phyloP scores from a whole-genome alignment of 2,797 vertebrate species.

The Argya squamiceps region DNA sequence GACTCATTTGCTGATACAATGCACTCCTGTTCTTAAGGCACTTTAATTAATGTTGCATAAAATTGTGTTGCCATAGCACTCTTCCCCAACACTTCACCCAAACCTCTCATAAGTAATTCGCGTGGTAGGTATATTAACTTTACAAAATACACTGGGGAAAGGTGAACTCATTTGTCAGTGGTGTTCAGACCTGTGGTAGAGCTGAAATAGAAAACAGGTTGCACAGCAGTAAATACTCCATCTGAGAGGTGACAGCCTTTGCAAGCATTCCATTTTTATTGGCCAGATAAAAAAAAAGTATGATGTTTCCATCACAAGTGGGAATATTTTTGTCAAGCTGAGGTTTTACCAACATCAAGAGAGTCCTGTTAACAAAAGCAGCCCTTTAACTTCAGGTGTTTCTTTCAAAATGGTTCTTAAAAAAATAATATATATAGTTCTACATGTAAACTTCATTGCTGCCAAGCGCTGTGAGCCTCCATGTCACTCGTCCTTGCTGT shows the following conservation, averaged over 20 bases:
- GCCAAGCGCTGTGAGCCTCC: not conserved
- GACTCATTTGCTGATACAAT: not conserved
- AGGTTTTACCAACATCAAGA: not conserved
- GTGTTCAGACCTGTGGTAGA: not conserved
- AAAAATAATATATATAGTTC: constrained; percentile 20
- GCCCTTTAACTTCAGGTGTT: not conserved
- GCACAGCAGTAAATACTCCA: not conserved
- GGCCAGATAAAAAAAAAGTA: not conserved
- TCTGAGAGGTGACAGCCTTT: not conserved
- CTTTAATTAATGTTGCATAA: not conserved
- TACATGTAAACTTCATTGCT: constrained; percentile 28
- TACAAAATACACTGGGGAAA: not conserved
- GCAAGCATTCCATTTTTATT: not conserved
- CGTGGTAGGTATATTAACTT: not conserved
- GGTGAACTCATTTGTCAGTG: not conserved
- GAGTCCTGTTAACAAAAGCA: not conserved
- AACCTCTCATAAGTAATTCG: not conserved
- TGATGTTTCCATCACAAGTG: not conserved
- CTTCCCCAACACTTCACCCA: not conserved
- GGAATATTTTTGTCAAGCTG: constrained; percentile 3
- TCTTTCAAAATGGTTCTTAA: not conserved
- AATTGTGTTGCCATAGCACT: not conserved
- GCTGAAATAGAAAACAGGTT: not conserved
- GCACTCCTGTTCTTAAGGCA: not conserved
- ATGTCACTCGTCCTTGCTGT: constrained; percentile 58